Base-by-base conservation (phyloP, 1,140 invertebrate genomes). In the Arctopsyche grandis region DNA sequence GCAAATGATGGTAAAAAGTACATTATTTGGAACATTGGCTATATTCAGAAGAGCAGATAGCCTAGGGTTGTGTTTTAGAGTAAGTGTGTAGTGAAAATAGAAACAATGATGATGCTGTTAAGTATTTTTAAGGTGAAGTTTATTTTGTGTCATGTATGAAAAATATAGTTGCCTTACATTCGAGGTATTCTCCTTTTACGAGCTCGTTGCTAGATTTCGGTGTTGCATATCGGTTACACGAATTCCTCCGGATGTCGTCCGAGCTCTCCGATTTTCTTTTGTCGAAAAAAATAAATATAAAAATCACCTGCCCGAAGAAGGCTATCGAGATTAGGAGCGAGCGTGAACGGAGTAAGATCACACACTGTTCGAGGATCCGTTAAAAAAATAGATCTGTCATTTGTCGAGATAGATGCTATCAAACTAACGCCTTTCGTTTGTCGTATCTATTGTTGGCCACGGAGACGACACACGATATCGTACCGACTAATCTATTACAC, bases 351-450 rank as follows among this genome's bases (percentile, higher is more conserved):
- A 75, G 73, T 75, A 75, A 75, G 73, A 75, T 75, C 73, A 75
- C 73, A 22, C 16, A 26, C 10, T 66, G 10, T 52, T 16, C 48
- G 10, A 12, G 48, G 48, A 52, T 52, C 38, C 69, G 56, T 26
- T 52, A 48, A 76, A 76, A 74, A 76, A 76, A 76, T 76, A 76
- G 74, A 76, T 76, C 74, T 76, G 74, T 76, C 74, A 76, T 76
- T 44, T 44, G 74, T 21, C 10, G 24, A 76, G 74, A 76, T 76
- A 76, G 56, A 76, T 63, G 74, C 74, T 76, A 76, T 76, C 74
- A 63, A 76, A 63, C 19, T 76, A 76, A 76, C 74, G 58, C 74
- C 74, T 76, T 26, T 60, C 74, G 26, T 74, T 74, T 74, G 70
- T 74, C 70, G 70, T 52, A 21, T 44, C 74, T 29, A 66, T 76